Base-by-base conservation (phyloP, 2,888 invertebrate genomes). In the Branchellion lobata region DNA sequence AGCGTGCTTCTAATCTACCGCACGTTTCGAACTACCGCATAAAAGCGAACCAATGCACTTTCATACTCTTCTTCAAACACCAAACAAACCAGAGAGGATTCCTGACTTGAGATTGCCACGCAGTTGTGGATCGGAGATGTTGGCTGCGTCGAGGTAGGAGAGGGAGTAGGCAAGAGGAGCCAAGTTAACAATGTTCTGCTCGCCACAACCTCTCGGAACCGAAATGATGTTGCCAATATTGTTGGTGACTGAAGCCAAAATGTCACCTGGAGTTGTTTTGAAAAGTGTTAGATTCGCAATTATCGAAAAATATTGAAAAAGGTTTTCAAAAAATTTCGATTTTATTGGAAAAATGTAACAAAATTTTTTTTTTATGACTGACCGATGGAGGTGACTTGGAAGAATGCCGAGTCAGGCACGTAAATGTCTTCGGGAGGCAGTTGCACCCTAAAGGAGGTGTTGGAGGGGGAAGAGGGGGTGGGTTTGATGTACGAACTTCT, bases 101-200 rank as follows among this genome's bases (percentile, higher is more conserved):
- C n/a, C 5, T n/a, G 31, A 33, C 5, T 27, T 5, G 29, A 69
- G 31, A 27, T 69, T 18, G n/a, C 18, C 8, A 11, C 5, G 3
- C 5, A 33, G 31, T 27, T 21, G 5, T 27, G 5, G 8, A n/a
- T 69, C n/a, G 14, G 34, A 69, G 33, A 33, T 14, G 34, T 69
- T 34, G 5, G 34, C 69, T 27, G 69, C 91, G 87, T 92, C 91
- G 80, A 98, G 89, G 86, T 98, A 96, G 84, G 94, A 92, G 5
- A 94, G 89, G 77, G 95, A 91, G 75, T 95, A 92, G 83, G 96
- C 92, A 84, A 94, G 94, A 0, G 95, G 93, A 69, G 96, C 94
- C 85, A 98, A 92, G 81, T 94, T 93, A n/a, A 95, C 89, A 91
- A 96, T 92, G 80, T 96, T 97, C 87, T 96, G 94, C 86, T 94